Base-by-base conservation (phyloP, 2,113 vertebrate species). In the Oncorhynchus clarkii region DNA sequence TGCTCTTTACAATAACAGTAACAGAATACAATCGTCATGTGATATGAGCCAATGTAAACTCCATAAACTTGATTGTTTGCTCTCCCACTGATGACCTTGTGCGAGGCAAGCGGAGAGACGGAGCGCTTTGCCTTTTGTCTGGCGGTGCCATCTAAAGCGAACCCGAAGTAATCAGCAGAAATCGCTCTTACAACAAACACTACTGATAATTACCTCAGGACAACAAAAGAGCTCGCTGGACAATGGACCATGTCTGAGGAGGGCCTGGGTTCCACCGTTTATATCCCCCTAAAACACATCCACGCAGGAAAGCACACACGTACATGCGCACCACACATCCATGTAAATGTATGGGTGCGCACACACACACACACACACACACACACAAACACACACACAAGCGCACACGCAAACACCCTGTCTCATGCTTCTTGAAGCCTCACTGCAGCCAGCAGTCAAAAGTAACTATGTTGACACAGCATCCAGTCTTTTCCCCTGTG, bases 401-500 rank as follows among this genome's bases (percentile, higher is more conserved):
- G 29, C 31, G 6, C 9, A 11, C 39, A 45, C 39, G 3, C 39
- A 45, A 45, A 45, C 39, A 45, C 39, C 39, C 8, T 45, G 39
- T 11, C 39, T 45, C 39, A 45, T 45, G 74, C 77, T 60, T 57
- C 72, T 67, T 45, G 39, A 45, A 45, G 39, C 39, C 39, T 45
- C 39, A 11, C 39, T 11, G 39, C 39, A 45, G 39, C 39, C 39
- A 12, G 39, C 39, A 45, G 39, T 9, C 39, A 72, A 68, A 68
- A 79, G 77, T 81, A 81, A 81, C 83, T 84, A 76, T 92, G 88
- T 89, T 91, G 90, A 91, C 81, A 88, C 85, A 90, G 86, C 82
- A 79, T 85, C 73, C 75, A 70, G 68, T 78, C 80, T 85, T 87
- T 90, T 91, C 85, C 85, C 74, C 74, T 82, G 29, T 76, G 73